Conservation (phyloP, 2,797 vertebrate species). For the Arctocebus calabarensis region DNA sequence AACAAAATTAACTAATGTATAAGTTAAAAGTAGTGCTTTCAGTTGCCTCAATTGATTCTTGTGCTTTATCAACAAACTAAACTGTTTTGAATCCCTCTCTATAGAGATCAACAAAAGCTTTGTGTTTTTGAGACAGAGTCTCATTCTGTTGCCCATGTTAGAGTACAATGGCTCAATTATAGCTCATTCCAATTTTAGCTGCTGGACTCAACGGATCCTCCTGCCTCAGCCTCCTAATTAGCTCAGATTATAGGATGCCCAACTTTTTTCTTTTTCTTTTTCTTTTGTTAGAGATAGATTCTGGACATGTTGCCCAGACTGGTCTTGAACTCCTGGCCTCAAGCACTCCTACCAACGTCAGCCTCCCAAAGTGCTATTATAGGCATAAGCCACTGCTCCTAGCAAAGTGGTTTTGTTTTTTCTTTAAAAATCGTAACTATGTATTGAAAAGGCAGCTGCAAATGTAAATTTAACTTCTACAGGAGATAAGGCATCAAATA, state of each 20-base stretch:
- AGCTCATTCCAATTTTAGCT: background rate
- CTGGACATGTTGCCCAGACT: background rate
- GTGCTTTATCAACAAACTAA: slow-evolving; percentile 40
- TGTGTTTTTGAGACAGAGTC: background rate
- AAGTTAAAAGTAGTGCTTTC: slow-evolving; percentile 42
- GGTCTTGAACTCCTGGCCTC: background rate
- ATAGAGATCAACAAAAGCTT: background rate
- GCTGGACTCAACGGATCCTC: background rate
- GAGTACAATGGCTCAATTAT: background rate
- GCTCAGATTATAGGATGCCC: background rate
- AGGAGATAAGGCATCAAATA: background rate
- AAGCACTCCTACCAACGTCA: background rate
- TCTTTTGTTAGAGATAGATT: background rate
- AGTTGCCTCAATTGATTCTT: background rate
- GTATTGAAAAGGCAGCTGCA: slow-evolving; percentile 1
- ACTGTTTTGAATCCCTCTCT: background rate
- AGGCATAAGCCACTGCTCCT: background rate
- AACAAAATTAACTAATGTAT: slow-evolving; percentile 28
- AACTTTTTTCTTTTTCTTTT: background rate
- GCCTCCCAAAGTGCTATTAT: background rate
- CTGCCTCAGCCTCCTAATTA: background rate
- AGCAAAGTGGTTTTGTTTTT: background rate
- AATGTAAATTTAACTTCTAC: slow-evolving; percentile 1
- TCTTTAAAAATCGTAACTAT: slow-evolving; percentile 24
- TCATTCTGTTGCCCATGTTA: background rate